Evolutionary conservation across 2,113 vertebrate species (phyloP).

Genomic region (Hyaena hyaena): DNA sequence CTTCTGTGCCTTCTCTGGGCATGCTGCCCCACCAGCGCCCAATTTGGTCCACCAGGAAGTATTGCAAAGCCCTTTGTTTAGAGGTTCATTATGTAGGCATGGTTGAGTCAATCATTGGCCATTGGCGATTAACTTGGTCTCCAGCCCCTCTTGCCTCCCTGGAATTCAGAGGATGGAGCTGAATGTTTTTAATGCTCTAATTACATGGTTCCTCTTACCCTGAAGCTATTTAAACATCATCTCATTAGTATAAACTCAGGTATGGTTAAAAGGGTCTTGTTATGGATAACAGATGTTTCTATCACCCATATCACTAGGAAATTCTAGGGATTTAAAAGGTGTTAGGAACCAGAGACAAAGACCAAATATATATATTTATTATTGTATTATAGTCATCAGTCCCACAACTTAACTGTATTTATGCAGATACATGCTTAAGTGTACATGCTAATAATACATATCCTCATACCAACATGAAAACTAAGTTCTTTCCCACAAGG

Average conservation of each 20-base stretch:
- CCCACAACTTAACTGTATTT: slow-evolving; percentile 18
- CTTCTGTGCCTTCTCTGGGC: not conserved
- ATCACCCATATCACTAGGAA: not conserved
- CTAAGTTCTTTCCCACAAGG: not conserved
- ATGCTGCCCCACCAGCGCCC: not conserved
- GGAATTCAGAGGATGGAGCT: not conserved
- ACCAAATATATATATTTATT: not conserved
- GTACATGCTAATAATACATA: not conserved
- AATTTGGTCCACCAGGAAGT: not conserved
- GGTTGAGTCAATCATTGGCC: not conserved
- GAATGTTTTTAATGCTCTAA: not conserved
- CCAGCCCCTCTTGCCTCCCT: not conserved
- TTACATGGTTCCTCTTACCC: not conserved
- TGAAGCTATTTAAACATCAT: not conserved
- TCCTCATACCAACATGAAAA: not conserved
- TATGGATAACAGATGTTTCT: not conserved
- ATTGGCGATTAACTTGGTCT: not conserved
- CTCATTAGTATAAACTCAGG: not conserved
- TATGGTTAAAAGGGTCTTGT: not conserved
- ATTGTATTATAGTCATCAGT: not conserved
- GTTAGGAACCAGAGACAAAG: not conserved
- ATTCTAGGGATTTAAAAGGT: not conserved
- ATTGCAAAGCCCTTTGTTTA: not conserved
- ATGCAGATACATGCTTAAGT: slow-evolving; percentile 8
- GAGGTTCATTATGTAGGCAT: not conserved